A percentile compares a stretch with the other conserved stretches of the same genome.
Conservation (phyloP, 2,888 invertebrate genomes). For the Seladonia tumulorum region DNA sequence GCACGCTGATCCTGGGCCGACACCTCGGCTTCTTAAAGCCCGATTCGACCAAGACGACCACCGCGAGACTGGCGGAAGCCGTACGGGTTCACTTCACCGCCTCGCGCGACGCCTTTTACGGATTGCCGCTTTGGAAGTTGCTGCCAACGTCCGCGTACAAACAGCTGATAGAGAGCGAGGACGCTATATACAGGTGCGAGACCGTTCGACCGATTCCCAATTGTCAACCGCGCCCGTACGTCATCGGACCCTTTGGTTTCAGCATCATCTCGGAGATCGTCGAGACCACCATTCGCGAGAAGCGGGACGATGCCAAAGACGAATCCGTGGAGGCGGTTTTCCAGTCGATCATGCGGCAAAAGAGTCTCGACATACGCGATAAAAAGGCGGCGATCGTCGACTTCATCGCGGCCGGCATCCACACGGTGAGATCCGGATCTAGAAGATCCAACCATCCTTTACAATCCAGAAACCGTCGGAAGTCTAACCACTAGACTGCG, state of each 20-base stretch:
- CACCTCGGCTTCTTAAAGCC: slow-evolving; percentile 90
- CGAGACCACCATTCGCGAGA: slow-evolving; percentile 87
- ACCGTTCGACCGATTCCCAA: not conserved
- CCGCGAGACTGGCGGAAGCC: slow-evolving; percentile 89
- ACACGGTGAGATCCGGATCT: slow-evolving; percentile 87
- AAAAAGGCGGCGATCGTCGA: slow-evolving; percentile 94
- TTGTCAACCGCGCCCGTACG: no score
- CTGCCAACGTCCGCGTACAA: slow-evolving; percentile 90
- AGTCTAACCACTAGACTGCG: not conserved
- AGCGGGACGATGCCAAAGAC: slow-evolving; percentile 86
- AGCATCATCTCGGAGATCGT: slow-evolving; percentile 93
- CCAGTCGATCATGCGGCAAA: slow-evolving; percentile 90
- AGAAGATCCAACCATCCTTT: not conserved
- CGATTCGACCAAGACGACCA: slow-evolving; percentile 86
- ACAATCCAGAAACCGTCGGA: no score
- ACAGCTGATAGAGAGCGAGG: slow-evolving; percentile 90
- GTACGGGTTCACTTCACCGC: slow-evolving; percentile 92
- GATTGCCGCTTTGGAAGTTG: slow-evolving; percentile 93
- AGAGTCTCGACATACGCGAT: slow-evolving; percentile 90
- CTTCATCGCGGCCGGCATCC: slow-evolving; percentile 94
- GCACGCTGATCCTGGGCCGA: slow-evolving; percentile 91
- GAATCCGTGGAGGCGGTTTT: slow-evolving; percentile 90
- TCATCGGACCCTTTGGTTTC: not conserved
- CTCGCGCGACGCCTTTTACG: slow-evolving; percentile 92
- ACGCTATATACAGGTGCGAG: slow-evolving; percentile 91